These are phyloP conservation scores for Caenorhabditis becei DNA, from an alignment of 2,888 invertebrate genomes.

Conservation along the genomic window DNA sequence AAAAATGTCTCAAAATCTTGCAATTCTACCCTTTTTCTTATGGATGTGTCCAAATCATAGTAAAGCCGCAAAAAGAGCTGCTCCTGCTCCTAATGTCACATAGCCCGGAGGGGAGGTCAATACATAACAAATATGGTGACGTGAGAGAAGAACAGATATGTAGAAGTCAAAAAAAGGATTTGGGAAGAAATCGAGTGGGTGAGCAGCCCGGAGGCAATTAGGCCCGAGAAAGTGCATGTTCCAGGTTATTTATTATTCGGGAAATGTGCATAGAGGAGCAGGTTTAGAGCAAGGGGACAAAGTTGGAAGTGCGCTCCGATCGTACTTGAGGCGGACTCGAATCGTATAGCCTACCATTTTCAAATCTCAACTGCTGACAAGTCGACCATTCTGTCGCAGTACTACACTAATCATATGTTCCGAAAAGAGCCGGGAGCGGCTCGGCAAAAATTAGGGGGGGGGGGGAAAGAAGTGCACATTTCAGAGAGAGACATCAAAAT, in stretches of 20 bases:
- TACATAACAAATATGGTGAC: slow-evolving; percentile 54
- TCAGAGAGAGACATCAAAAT: slow-evolving; percentile 36
- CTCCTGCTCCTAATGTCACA: slow-evolving; percentile 19
- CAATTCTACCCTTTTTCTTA: too few relatives aligned
- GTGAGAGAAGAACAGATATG: not conserved
- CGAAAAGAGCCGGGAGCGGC: not conserved
- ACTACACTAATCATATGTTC: not conserved
- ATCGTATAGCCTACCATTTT: not conserved
- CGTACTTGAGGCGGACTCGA: too few relatives aligned
- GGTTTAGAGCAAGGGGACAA: not conserved
- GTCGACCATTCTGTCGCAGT: not conserved
- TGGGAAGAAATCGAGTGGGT: not conserved
- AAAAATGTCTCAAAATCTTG: not conserved
- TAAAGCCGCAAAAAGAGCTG: not conserved
- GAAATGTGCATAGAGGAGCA: slow-evolving; percentile 23
- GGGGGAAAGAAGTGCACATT: too few relatives aligned
- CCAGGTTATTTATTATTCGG: slow-evolving; percentile 42
- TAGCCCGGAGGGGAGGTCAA: slow-evolving; percentile 41
- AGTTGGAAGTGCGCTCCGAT: too few relatives aligned
- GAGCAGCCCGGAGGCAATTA: slow-evolving; percentile 11
- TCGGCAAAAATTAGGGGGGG: not conserved
- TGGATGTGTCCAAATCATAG: too few relatives aligned
- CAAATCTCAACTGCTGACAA: not conserved
- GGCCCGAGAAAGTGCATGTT: slow-evolving; percentile 37
- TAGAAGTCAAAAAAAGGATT: not conserved